These are phyloP conservation scores for Pangasius macronema DNA, from an alignment of 2,797 vertebrate species.

Conservation along the genomic window DNA sequence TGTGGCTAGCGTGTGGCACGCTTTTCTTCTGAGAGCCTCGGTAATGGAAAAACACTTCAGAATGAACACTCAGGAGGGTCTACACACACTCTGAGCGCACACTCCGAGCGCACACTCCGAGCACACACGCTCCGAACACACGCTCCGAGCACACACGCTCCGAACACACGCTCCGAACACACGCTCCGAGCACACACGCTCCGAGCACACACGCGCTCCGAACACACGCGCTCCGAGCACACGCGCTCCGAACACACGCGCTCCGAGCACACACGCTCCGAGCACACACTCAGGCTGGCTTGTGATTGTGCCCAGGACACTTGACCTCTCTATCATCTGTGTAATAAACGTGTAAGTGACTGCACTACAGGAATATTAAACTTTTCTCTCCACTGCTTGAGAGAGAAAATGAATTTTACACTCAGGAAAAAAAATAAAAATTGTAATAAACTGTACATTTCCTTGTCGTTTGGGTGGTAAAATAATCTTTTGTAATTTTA, in stretches of 20 bases:
- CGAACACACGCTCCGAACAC: background rate
- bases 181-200: background rate
- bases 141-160: background rate
- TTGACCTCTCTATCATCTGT: background rate
- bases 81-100: background rate
- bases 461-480: background rate
- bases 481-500: background rate
- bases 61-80: background rate
- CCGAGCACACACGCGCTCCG: no score
- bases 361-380: conserved; percentile 8
- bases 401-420: background rate
- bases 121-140: background rate
- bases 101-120: background rate
- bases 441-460: background rate
- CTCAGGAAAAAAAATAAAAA: background rate
- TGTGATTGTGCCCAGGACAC: background rate
- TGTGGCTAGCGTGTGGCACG: background rate
- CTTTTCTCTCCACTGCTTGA: background rate
- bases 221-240: background rate
- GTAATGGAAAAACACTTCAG: conserved; percentile 4
- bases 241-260: background rate
- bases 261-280: background rate
- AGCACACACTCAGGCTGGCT: background rate
- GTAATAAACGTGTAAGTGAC: background rate
- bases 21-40: background rate